Base-by-base conservation (phyloP, 1,140 invertebrate genomes). In the Drosophila kepulauana region DNA sequence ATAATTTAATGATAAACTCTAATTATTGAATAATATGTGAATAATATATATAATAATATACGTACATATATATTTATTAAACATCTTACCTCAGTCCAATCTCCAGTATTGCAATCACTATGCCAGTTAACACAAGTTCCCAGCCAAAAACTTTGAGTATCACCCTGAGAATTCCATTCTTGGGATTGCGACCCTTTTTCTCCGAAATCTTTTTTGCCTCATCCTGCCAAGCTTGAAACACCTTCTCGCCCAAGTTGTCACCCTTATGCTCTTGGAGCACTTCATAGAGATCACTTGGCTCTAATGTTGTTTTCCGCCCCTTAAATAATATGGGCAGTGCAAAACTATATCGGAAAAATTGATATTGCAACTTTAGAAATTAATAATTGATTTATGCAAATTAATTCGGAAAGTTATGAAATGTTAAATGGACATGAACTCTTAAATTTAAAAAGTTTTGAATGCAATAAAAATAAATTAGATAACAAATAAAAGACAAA, bases 231-330 rank as follows among this genome's bases (percentile, higher is more conserved):
- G 78, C 54, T 13, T 54, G 33, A 35, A 66, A 86, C 10, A 92
- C 49, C 43, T 72, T 59, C 35, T 84, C 75, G 3, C 91, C 91
- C 49, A 92, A 64, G 1, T 54, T 78, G 3, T 87, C 76, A 0
- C 94, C 94, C 52, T 90, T 91, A 72, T 95, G 94, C 59, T 94
- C 94, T n/a, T 92, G 86, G 2, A 95, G 87, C 16, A 94, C 92
- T 74, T 93, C 90, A 69, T 94, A 94, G 0, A 95, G 87, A 91
- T 95, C 95, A 5, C 82, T 79, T 25, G 93, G 91, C 78, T 94
- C 93, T 13, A 95, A 79, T 45, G 94, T 94, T 35, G 93, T 92
- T 66, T 93, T 93, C 20, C 92, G 92, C 3, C 94, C 94, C 72
- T 93, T 92, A 48, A 93, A 91, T 59, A 94, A 93, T 46, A 93